phyloP scores from a whole-genome alignment of 2,113 vertebrate genomes.

The Scolopax mira region DNA sequence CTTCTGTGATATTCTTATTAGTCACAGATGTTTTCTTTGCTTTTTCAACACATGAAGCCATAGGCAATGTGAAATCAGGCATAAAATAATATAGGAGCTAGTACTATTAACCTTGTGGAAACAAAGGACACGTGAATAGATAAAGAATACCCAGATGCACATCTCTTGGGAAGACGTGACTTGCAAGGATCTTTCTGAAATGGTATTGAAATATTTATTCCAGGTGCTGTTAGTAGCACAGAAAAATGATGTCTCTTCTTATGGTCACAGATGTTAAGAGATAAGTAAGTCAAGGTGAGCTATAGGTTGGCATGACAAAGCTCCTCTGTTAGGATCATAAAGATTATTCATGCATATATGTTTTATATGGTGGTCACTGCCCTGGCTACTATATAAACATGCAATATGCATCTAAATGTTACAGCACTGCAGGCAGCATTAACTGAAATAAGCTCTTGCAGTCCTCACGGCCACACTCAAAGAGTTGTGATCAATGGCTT shows the following conservation, averaged over 20 bases:
- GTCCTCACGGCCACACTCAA: not conserved
- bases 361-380: not conserved
- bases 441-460: not conserved
- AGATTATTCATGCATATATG: not conserved
- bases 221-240: not conserved
- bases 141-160: not conserved
- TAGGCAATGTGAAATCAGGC: not conserved
- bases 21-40: not conserved
- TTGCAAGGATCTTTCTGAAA: not conserved
- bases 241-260: not conserved
- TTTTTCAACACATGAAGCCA: not conserved
- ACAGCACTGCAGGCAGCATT: not conserved
- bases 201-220: not conserved
- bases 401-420: not conserved
- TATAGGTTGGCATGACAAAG: not conserved
- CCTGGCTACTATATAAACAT: accelerated
- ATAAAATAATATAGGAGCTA: not conserved
- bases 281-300: not conserved
- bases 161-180: not conserved
- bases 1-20: not conserved
- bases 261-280: not conserved
- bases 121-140: not conserved
- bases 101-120: slow-evolving; percentile 9
- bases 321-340: not conserved
- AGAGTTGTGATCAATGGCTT: no score